Base-by-base conservation (phyloP, 2,113 vertebrate genomes). In the Malurus elegans region DNA sequence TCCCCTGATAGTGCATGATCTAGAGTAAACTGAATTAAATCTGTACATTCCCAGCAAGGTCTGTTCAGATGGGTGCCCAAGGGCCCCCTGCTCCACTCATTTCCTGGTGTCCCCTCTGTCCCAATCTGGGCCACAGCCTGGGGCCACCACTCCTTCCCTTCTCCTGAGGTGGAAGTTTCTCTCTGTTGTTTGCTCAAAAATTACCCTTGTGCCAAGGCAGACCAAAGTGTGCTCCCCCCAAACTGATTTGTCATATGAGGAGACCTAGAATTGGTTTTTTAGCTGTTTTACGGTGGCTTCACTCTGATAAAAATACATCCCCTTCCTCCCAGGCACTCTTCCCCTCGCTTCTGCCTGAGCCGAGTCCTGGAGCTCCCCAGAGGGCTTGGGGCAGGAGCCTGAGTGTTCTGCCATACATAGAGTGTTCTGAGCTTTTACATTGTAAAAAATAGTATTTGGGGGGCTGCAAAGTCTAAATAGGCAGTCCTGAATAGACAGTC, bases 191-290 rank as follows among this genome's bases (percentile, higher is more conserved):
- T 72, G 26, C 34, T 34, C 15, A 0, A 0, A 42, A 36, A 6
- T 38, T 29, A 51, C 3, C 0, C 4, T 16, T 0, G 0, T 58
- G 42, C 54, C 78, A n/a, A 47, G 50, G 69, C 54, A 87, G 24
- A 47, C 4, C 4, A 0, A 42, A 18, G 1, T 2, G 4, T 7
- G 54, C 45, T 25, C 47, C 79, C 72, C 28, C 15, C 81, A 73
- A 19, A 51, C 16, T 14, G n/a, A 40, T 20, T 4, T 65, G 8
- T 21, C 2, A 0, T 1, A 1, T 2, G 11, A 65, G 12, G 40
- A 36, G 12, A 29, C 15, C 50, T 4, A 8, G 11, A 72, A 34
- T 0, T 47, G n/a, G 3, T 20, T 9, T 36, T 86, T 79, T 2
- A 17, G 6, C 24, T 28, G 12, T 18, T 81, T 32, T 8, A 18